phyloP scores from a whole-genome alignment of 2,888 invertebrate species.

The Marasmarcha lunaedactyla region DNA sequence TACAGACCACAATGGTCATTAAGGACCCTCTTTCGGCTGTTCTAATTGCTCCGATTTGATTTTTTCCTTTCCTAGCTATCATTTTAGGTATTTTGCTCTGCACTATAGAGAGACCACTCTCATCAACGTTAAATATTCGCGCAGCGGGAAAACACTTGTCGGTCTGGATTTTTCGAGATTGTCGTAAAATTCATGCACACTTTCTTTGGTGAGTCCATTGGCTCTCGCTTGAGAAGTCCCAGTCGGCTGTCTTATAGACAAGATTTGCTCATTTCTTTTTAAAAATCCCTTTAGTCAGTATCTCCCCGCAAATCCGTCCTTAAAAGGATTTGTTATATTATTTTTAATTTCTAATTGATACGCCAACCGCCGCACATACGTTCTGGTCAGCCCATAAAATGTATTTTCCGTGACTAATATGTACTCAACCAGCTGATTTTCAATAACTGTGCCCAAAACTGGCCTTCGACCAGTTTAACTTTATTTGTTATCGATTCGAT shows the following conservation, averaged over 20 bases:
- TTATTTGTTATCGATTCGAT: slow-evolving; percentile 1
- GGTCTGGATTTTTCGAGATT: slow-evolving; percentile 4
- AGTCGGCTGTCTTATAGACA: slow-evolving; percentile 13
- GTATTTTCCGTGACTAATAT: slow-evolving; percentile 9
- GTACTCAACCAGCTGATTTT: slow-evolving; percentile 9
- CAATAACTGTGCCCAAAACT: slow-evolving; percentile 5
- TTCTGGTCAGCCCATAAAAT: slow-evolving; percentile 10
- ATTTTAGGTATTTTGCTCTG: too few species aligned
- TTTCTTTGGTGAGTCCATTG: slow-evolving; percentile 14
- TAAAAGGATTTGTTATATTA: slow-evolving; percentile 9
- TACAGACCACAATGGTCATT: slow-evolving; percentile 8
- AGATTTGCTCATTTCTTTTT: slow-evolving; percentile 8
- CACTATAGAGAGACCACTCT: background rate
- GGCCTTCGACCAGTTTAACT: slow-evolving; percentile 9
- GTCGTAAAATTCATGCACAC: slow-evolving; percentile 14
- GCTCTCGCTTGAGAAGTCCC: too few species aligned
- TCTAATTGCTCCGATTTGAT: background rate
- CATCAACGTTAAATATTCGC: background rate
- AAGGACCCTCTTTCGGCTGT: background rate
- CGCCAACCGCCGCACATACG: slow-evolving; percentile 9
- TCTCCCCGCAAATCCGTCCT: slow-evolving; percentile 9
- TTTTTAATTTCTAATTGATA: slow-evolving; percentile 12
- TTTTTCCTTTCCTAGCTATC: background rate
- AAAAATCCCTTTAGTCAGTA: slow-evolving; percentile 15
- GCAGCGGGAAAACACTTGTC: background rate